Percentiles rank a stretch among this genome's conserved stretches.
These are phyloP conservation scores for Chelonia mydas DNA, from an alignment of 2,797 vertebrate genomes.

Conservation along the genomic window DNA sequence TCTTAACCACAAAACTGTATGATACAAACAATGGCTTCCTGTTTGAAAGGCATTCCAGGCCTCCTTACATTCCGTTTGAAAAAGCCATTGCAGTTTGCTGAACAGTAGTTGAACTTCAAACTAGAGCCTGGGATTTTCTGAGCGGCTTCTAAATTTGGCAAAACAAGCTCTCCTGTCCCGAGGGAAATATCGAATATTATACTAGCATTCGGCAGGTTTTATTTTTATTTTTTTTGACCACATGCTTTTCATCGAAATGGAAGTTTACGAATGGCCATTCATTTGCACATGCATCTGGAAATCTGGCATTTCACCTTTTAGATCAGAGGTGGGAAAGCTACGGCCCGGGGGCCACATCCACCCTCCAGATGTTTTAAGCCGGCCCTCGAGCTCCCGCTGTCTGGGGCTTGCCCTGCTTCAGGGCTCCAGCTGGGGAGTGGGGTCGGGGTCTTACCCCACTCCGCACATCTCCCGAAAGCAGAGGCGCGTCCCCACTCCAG, in stretches of 20 bases:
- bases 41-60: slow-evolving; percentile 53
- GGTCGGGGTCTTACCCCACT: too few species aligned
- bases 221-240: not conserved
- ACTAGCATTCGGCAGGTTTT: slow-evolving; percentile 12
- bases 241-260: not conserved
- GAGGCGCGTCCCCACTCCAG: too few species aligned
- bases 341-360: too few species aligned
- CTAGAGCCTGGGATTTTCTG: not conserved
- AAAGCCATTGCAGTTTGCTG: slow-evolving; percentile 16
- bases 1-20: not conserved
- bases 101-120: slow-evolving; percentile 30
- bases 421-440: too few species aligned
- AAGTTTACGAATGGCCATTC: not conserved
- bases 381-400: too few species aligned
- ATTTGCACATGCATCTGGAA: not conserved
- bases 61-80: slow-evolving; percentile 38
- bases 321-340: not conserved
- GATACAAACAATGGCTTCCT: slow-evolving; percentile 5
- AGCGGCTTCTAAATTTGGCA: slow-evolving; percentile 33
- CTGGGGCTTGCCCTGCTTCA: too few species aligned
- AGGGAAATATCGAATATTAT: slow-evolving; percentile 26
- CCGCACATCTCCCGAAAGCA: too few species aligned
- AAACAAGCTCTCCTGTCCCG: not conserved
- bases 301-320: not conserved
- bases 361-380: too few species aligned